Conservation (phyloP, 2,113 vertebrate species). For the Neotoma lepida region DNA sequence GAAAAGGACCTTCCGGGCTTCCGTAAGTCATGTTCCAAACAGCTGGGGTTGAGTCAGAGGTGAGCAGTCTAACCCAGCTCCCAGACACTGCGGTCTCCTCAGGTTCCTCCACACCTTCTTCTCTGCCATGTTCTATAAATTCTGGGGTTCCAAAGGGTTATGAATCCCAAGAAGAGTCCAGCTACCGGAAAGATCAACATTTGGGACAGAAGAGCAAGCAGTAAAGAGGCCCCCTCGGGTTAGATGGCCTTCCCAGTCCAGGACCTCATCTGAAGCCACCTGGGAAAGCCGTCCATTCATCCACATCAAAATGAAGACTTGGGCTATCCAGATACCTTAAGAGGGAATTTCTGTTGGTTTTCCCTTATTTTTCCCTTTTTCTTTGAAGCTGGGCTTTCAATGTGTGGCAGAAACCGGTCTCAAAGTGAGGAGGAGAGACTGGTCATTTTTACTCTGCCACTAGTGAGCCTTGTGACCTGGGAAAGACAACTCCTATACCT, state of each 20-base stretch:
- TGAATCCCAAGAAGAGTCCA: neutral
- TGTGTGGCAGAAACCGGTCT: neutral
- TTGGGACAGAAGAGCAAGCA: neutral
- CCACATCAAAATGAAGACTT: neutral
- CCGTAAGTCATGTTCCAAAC: neutral
- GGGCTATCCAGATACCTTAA: neutral
- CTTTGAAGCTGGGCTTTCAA: neutral
- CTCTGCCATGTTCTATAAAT: neutral
- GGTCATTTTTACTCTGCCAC: neutral
- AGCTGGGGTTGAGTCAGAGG: neutral
- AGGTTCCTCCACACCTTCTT: neutral
- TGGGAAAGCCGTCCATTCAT: neutral
- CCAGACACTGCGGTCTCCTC: no score
- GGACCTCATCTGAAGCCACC: neutral
- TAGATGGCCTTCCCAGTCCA: neutral
- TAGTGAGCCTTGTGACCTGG: neutral
- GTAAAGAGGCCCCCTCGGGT: neutral
- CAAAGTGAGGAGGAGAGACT: neutral
- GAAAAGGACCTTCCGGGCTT: conserved; percentile 4
- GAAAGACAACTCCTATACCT: neutral
- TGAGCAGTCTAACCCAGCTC: neutral
- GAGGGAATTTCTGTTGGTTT: neutral
- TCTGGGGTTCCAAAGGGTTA: neutral
- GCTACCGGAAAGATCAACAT: neutral
- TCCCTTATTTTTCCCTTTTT: neutral